A percentile compares a stretch with the other conserved stretches of the same genome.
These are phyloP conservation scores for Andrena cerasifolii DNA, from an alignment of 1,140 invertebrate species.

Conservation along the genomic window DNA sequence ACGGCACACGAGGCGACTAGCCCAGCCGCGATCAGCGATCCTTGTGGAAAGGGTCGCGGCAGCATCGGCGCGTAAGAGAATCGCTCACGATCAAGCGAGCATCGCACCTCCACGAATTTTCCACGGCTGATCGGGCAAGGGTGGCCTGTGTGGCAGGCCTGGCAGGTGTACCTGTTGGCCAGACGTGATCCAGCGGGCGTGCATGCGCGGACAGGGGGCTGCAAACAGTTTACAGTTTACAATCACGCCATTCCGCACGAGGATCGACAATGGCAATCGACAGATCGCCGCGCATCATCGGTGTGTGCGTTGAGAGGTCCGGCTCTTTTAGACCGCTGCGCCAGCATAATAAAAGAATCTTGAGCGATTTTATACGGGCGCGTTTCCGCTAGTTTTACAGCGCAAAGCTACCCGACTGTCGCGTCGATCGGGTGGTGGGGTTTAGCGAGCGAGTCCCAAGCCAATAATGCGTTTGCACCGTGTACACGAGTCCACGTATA, in stretches of 20 bases:
- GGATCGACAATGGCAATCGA: constrained; percentile 31
- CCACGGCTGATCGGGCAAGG: constrained; percentile 49
- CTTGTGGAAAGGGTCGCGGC: constrained; percentile 42
- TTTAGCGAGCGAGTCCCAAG: background rate
- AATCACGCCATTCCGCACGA: background rate
- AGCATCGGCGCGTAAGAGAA: constrained; percentile 53
- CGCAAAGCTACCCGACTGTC: too few species aligned
- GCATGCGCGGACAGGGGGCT: background rate
- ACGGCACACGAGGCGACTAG: constrained; percentile 35
- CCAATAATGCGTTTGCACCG: background rate
- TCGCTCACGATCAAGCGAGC: constrained; percentile 60
- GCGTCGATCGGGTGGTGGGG: too few species aligned
- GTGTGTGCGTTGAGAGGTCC: background rate
- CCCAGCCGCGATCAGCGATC: constrained; percentile 52
- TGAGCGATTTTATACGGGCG: too few species aligned
- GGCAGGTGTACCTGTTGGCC: constrained; percentile 4
- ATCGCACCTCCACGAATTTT: constrained; percentile 64
- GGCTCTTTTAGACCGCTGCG: constrained; percentile 6
- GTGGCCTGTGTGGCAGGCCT: background rate
- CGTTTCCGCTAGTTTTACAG: too few species aligned
- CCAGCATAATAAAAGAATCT: background rate
- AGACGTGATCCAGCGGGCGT: background rate
- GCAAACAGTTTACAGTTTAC: constrained; percentile 23
- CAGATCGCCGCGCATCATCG: constrained; percentile 23
- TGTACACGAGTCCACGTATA: background rate